Evolutionary conservation across 2,888 invertebrate genomes (phyloP).

Genomic region (Eudemis profundana): DNA sequence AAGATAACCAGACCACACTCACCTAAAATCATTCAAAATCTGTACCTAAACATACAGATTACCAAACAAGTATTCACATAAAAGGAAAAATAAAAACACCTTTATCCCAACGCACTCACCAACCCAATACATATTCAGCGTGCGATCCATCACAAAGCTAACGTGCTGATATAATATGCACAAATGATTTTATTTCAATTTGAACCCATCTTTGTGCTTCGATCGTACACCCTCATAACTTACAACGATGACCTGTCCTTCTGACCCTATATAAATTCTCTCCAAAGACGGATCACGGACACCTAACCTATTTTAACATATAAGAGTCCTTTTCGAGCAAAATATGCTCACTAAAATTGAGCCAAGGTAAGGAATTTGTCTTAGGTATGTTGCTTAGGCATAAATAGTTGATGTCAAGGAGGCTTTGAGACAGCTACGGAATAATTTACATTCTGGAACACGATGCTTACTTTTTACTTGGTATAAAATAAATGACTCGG

Average conservation of each 20-base stretch:
- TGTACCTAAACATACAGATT: too few species aligned
- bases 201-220: conserved; percentile 24
- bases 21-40: too few species aligned
- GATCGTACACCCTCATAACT: conserved; percentile 21
- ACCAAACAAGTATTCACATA: too few species aligned
- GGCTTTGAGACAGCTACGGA: conserved; percentile 12
- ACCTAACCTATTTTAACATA: conserved; percentile 27
- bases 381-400: conserved; percentile 14
- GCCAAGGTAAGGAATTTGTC: conserved; percentile 2
- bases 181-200: conserved; percentile 38
- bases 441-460: conserved; percentile 19
- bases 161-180: conserved; percentile 30
- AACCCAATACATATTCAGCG: conserved; percentile 27
- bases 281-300: conserved; percentile 14
- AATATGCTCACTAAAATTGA: conserved; percentile 32
- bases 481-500: too few species aligned
- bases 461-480: not conserved
- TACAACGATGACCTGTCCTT: conserved; percentile 24
- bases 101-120: not conserved
- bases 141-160: conserved; percentile 33
- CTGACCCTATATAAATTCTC: conserved; percentile 33
- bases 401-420: conserved; percentile 23
- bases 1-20: too few species aligned
- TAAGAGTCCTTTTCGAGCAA: conserved; percentile 5
- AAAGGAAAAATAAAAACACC: conserved; percentile 3